phyloP scores from a whole-genome alignment of 1,140 invertebrate species.

The Zaprionus lachaisei region DNA sequence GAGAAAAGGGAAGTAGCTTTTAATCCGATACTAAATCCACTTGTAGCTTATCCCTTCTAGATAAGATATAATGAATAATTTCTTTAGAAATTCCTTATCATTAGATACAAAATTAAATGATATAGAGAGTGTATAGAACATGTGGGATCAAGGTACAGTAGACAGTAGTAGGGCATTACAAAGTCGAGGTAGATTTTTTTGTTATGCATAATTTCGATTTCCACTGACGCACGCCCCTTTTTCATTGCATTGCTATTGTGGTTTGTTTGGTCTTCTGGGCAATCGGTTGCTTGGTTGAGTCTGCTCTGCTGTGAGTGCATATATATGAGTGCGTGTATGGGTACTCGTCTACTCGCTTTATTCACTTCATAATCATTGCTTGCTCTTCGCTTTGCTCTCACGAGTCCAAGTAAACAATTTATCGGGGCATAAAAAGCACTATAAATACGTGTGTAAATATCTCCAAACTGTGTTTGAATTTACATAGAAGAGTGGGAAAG shows the following conservation, averaged over 20 bases:
- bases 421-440: neutral
- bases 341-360: conserved; percentile 2
- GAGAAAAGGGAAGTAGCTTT: no score
- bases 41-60: neutral
- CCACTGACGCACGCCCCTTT: conserved; percentile 38
- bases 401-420: conserved; percentile 12
- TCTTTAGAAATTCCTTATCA: neutral
- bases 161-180: neutral
- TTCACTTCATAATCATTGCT: conserved; percentile 3
- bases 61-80: neutral
- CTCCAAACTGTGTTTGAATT: neutral
- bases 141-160: neutral
- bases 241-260: conserved; percentile 9
- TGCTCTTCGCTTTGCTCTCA: neutral
- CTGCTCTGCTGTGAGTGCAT: neutral
- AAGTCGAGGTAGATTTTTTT: neutral
- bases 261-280: conserved; percentile 7
- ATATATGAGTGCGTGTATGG: neutral
- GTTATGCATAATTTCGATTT: neutral
- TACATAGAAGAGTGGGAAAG: neutral
- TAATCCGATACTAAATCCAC: no score
- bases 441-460: neutral
- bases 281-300: neutral
- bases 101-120: neutral
- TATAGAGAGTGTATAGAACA: neutral